phyloP scores from a whole-genome alignment of 1,140 invertebrate genomes.

The Achatina immaculata region DNA sequence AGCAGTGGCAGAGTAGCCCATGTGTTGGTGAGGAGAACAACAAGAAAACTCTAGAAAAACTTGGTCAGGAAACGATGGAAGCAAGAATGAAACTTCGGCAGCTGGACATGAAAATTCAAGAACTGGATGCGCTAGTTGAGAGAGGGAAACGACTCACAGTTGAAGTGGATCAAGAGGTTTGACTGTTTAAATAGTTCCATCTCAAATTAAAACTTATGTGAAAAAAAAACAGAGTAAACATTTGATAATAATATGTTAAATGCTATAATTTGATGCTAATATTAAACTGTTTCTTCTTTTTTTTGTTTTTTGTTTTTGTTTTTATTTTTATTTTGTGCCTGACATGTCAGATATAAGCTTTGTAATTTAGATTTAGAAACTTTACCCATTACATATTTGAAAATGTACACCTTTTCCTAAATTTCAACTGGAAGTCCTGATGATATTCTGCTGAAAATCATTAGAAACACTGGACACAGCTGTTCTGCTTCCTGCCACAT shows the following conservation, averaged over 20 bases:
- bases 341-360: no score
- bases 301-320: not conserved
- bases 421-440: no score
- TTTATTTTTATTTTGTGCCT: not conserved
- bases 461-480: no score
- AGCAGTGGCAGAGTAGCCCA: constrained; percentile 92
- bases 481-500: no score
- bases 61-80: constrained; percentile 83
- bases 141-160: constrained; percentile 78
- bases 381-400: no score
- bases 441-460: no score
- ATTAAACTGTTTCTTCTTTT: not conserved
- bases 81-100: constrained; percentile 78
- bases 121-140: constrained; percentile 86
- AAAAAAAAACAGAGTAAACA: not conserved
- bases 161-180: constrained; percentile 74
- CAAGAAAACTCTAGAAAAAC: constrained; percentile 83
- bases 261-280: no score
- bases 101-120: constrained; percentile 71
- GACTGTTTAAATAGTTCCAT: no score
- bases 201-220: not conserved
- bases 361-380: no score
- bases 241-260: not conserved
- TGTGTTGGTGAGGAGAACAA: constrained; percentile 90
- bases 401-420: no score